phyloP scores from a whole-genome alignment of 2,113 vertebrate genomes.

The Myrmecobius fasciatus region DNA sequence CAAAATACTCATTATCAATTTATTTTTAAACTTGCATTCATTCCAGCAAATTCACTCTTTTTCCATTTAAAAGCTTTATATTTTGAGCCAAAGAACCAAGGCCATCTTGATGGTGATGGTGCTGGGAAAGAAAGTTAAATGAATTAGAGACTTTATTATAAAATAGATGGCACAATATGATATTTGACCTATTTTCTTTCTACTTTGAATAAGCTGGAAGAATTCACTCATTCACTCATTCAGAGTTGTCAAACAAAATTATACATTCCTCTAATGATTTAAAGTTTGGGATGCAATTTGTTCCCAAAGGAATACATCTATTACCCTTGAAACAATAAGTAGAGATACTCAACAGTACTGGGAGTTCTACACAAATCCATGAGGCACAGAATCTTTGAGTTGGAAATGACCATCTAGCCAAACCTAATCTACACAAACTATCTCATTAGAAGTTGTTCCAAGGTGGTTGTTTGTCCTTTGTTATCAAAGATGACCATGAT shows the following conservation, averaged over 20 bases:
- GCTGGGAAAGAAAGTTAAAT: background rate
- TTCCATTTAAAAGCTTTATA: background rate
- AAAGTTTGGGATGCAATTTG: background rate
- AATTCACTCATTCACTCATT: slow-evolving; percentile 25
- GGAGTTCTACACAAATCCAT: background rate
- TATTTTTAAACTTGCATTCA: slow-evolving; percentile 37
- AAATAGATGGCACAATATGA: slow-evolving; percentile 5
- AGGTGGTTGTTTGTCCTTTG: no score
- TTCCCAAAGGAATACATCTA: background rate
- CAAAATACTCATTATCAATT: slow-evolving; percentile 38
- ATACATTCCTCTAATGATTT: slow-evolving; percentile 18
- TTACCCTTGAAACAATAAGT: background rate
- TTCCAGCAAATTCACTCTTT: slow-evolving; percentile 21
- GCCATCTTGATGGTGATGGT: background rate
- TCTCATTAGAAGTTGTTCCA: background rate
- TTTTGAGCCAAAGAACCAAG: slow-evolving; percentile 32
- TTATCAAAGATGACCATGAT: no score
- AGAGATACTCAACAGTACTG: background rate
- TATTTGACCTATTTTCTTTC: slow-evolving; percentile 38
- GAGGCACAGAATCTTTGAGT: background rate
- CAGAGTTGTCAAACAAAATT: slow-evolving; percentile 13
- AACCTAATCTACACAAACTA: background rate
- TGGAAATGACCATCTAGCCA: background rate
- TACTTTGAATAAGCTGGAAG: slow-evolving; percentile 31
- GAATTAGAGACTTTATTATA: slow-evolving; percentile 30